Conservation (phyloP, 2,797 vertebrate species). For the Anomalospiza imberbis region DNA sequence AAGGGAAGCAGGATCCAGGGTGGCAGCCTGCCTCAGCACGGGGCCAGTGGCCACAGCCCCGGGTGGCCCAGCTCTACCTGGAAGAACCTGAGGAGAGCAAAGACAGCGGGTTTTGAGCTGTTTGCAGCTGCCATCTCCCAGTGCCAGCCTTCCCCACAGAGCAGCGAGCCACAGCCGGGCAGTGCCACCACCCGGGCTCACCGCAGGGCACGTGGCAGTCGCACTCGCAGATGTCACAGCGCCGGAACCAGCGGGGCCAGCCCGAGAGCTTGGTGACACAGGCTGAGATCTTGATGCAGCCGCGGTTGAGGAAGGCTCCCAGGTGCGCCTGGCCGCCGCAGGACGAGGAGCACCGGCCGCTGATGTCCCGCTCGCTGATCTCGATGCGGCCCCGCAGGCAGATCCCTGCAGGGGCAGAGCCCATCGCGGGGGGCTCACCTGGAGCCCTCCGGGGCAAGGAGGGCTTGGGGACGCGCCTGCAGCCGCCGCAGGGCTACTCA, state of each 20-base stretch:
- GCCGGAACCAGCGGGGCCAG: constrained; percentile 82
- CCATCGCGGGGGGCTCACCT: fast-evolving
- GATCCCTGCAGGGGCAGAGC: constrained; percentile 70
- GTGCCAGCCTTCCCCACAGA: fast-evolving
- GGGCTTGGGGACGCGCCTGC: fast-evolving
- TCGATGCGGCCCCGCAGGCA: constrained; percentile 77
- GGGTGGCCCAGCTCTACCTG: not conserved
- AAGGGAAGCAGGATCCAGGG: not conserved
- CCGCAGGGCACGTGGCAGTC: constrained; percentile 80
- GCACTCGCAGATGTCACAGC: constrained; percentile 79
- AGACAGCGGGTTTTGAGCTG: not conserved
- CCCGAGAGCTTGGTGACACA: constrained; percentile 76
- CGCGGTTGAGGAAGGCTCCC: constrained; percentile 65
- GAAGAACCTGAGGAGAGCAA: constrained; percentile 12
- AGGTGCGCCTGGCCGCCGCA: constrained; percentile 73
- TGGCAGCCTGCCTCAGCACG: fast-evolving
- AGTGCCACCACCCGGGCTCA: not conserved
- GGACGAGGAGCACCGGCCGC: constrained; percentile 75
- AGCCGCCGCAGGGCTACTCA: constrained; percentile 58
- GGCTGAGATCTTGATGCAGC: constrained; percentile 77
- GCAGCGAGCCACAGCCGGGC: fast-evolving
- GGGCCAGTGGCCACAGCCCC: not conserved
- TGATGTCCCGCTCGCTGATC: constrained; percentile 77
- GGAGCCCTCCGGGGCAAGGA: not conserved
- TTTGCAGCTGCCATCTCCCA: not conserved